A percentile compares a stretch with the other conserved stretches of the same genome.
Evolutionary conservation across 2,888 invertebrate species (phyloP).

Genomic region (Apomyelois bistriatella): DNA sequence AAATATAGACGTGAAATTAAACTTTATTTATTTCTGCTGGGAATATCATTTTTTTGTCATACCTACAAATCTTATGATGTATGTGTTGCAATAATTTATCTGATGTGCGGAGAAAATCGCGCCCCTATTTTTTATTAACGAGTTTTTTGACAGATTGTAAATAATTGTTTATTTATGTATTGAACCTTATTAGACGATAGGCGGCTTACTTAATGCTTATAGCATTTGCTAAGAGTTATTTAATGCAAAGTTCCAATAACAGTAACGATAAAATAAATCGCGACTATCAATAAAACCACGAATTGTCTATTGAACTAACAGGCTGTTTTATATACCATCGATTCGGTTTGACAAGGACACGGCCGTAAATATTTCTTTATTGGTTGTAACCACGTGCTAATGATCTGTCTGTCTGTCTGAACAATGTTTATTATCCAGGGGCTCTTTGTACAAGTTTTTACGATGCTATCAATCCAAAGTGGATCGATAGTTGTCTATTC

Average conservation of each 20-base stretch:
- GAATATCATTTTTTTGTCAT: no score
- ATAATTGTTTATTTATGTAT: no score
- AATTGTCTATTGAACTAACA: slow-evolving; percentile 48
- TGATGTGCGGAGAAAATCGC: no score
- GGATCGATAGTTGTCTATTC: slow-evolving; percentile 10
- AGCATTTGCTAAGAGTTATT: no score
- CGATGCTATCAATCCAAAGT: slow-evolving; percentile 20
- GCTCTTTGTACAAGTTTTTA: slow-evolving; percentile 27
- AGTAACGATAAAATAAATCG: slow-evolving; percentile 22
- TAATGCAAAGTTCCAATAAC: background rate
- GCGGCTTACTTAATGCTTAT: no score
- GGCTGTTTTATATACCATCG: slow-evolving; percentile 52
- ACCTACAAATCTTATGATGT: no score
- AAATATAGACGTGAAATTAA: no score
- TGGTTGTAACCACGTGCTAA: slow-evolving; percentile 45
- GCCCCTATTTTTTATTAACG: no score
- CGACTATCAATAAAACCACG: slow-evolving; percentile 44
- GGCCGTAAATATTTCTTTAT: slow-evolving; percentile 51
- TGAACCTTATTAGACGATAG: no score
- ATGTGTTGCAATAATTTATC: no score
- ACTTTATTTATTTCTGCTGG: no score
- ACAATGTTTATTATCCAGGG: slow-evolving; percentile 21
- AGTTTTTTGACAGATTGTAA: no score
- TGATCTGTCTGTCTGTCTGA: slow-evolving; percentile 35
- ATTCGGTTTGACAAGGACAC: slow-evolving; percentile 44